Evolutionary conservation across 2,797 vertebrate species (phyloP).

Genomic region (Craterocephalus amniculus): DNA sequence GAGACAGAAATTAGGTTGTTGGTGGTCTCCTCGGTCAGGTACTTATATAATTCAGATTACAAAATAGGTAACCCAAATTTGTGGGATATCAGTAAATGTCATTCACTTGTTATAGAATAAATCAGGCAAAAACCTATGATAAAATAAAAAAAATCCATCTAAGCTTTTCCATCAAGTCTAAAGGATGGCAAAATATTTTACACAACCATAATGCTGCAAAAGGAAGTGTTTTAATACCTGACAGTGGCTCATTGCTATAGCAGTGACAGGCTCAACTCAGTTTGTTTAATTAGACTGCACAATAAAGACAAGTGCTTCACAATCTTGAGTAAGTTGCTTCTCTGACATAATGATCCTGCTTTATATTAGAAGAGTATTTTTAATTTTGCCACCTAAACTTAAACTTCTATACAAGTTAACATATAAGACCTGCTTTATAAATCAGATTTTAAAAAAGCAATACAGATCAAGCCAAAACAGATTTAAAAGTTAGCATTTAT

Average conservation of each 20-base stretch:
- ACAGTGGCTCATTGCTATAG: background rate
- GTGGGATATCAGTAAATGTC: background rate
- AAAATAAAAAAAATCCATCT: too few species aligned
- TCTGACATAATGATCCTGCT: background rate
- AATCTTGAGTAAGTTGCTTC: too few species aligned
- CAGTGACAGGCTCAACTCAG: background rate
- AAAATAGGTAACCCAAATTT: too few species aligned
- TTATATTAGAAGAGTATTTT: background rate
- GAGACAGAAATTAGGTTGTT: background rate
- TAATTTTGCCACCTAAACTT: background rate
- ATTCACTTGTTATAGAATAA: background rate
- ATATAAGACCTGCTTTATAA: background rate
- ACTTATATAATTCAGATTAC: too few species aligned
- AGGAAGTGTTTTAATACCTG: background rate
- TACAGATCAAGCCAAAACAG: slow-evolving; percentile 20
- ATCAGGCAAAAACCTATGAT: background rate
- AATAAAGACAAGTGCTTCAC: too few species aligned
- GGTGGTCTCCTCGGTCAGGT: too few species aligned
- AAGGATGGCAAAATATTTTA: background rate
- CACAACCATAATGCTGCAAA: background rate
- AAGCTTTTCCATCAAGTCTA: background rate
- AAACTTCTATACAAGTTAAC: background rate
- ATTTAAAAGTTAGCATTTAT: slow-evolving; percentile 72
- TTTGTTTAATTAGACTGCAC: too few species aligned
- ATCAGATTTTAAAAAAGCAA: background rate